Conservation (phyloP, 2,888 invertebrate species). For the Nudaria mundana region DNA sequence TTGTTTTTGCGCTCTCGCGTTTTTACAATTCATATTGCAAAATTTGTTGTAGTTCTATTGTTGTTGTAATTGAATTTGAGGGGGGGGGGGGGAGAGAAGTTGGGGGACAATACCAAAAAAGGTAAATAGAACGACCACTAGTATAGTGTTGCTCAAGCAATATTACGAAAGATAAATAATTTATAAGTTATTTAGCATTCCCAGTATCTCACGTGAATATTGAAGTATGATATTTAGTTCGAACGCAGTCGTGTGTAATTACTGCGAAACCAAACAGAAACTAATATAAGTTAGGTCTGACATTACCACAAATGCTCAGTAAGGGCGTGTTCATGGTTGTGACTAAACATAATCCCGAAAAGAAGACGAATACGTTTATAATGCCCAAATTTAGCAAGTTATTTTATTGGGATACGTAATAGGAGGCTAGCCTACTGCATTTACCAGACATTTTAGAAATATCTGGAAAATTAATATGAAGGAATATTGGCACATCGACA, state of each 20-base stretch:
- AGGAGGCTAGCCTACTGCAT: too few species aligned
- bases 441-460: neutral
- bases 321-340: constrained; percentile 14
- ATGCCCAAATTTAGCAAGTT: too few species aligned
- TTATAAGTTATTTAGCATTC: constrained; percentile 1
- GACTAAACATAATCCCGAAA: too few species aligned
- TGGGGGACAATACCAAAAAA: too few species aligned
- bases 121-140: neutral
- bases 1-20: too few species aligned
- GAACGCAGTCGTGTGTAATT: constrained; percentile 42
- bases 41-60: too few species aligned
- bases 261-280: constrained; percentile 45
- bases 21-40: too few species aligned
- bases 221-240: constrained; percentile 22
- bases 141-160: neutral
- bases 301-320: constrained; percentile 25
- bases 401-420: too few species aligned
- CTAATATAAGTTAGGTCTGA: constrained; percentile 60
- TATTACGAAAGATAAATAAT: neutral
- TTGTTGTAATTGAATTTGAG: too few species aligned
- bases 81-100: too few species aligned
- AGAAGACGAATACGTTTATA: too few species aligned
- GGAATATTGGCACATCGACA: too few species aligned
- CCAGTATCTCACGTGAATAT: constrained; percentile 12
- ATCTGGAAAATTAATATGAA: neutral